Evolutionary conservation across 1,140 invertebrate genomes (phyloP).

Genomic region (Caenorhabditis latens): DNA sequence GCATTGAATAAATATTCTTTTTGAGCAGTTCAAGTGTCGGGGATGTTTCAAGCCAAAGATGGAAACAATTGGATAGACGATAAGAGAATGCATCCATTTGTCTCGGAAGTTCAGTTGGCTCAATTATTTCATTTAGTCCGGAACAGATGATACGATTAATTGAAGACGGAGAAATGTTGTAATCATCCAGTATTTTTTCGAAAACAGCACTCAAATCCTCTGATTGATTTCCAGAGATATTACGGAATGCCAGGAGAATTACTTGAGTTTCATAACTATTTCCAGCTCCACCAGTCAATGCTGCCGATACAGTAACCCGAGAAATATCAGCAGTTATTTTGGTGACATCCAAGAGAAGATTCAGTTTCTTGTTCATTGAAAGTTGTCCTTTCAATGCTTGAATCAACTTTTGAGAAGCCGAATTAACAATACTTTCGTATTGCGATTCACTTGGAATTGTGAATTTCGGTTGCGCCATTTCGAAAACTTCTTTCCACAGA

Average conservation of each 20-base stretch:
- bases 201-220: constrained; percentile 1
- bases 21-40: background rate
- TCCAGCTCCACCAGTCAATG: constrained; percentile 2
- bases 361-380: constrained; percentile 9
- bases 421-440: constrained; percentile 61
- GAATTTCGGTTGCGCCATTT: constrained; percentile 71
- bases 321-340: constrained; percentile 30
- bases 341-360: constrained; percentile 32
- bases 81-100: constrained; percentile 37
- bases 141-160: constrained; percentile 35
- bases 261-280: constrained; percentile 40
- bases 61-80: background rate
- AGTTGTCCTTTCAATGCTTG: constrained; percentile 45
- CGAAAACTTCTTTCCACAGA: constrained; percentile 71
- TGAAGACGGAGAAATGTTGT: background rate
- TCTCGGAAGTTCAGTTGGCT: background rate
- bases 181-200: constrained; percentile 18
- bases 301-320: constrained; percentile 11
- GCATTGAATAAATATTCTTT: constrained; percentile 22
- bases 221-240: background rate
- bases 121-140: background rate
- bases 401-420: background rate
- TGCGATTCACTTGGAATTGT: constrained; percentile 65
- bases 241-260: constrained; percentile 26
- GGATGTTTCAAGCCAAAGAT: background rate